Evolutionary conservation across 2,888 invertebrate species (phyloP), one percentile per base, ranked within the genome.

Genomic region (Pristionchus mayeri): DNA sequence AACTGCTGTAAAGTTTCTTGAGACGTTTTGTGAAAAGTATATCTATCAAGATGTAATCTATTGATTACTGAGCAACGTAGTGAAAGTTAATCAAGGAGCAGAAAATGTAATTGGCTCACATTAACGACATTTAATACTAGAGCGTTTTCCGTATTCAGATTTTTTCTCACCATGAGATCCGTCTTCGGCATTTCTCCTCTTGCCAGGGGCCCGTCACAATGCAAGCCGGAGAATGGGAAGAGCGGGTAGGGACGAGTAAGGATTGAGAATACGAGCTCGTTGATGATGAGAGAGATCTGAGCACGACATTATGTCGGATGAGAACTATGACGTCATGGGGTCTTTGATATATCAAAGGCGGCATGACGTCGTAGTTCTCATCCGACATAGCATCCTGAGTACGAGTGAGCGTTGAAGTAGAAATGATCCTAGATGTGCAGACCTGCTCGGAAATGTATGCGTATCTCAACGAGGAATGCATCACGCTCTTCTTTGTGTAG

Each of bases 281-380:
- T 40, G 40, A 71, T n/a, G 24, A 71, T 44, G 11, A 71, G 71
- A 3, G 71, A 44, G 13, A 71, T 24, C 71, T 71, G 71, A 71
- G 18, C 3, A 57, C n/a, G 3, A 24, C 9, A 57, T 57, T n/a
- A n/a, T 57, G 21, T 3, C 16, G 16, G 9, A 18, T 13, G 2
- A 50, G 2, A 50, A 50, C n/a, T n/a, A n/a, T n/a, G n/a, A n/a
- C n/a, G n/a, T n/a, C n/a, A n/a, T n/a, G n/a, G n/a, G n/a, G n/a
- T n/a, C n/a, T n/a, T n/a, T n/a, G n/a, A n/a, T n/a, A n/a, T n/a
- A n/a, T n/a, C n/a, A n/a, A n/a, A n/a, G n/a, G n/a, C n/a, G n/a
- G n/a, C n/a, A n/a, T n/a, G n/a, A n/a, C n/a, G n/a, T n/a, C n/a
- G n/a, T n/a, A n/a, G n/a, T n/a, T n/a, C n/a, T n/a, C n/a, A n/a